These are phyloP conservation scores for Teleogryllus oceanicus DNA, from an alignment of 2,888 invertebrate species.

Conservation along the genomic window DNA sequence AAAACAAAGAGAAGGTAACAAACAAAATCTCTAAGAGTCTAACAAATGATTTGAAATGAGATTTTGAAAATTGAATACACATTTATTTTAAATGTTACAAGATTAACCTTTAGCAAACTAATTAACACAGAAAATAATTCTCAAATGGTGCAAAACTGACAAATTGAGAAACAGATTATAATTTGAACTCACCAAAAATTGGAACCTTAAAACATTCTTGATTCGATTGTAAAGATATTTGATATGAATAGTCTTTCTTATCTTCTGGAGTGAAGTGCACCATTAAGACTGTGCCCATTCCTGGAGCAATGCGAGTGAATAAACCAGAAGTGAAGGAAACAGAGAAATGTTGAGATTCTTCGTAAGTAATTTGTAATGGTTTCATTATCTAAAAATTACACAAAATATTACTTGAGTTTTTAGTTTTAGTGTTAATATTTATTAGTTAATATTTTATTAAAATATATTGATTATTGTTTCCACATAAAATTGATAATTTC, in stretches of 20 bases:
- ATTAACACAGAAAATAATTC: too few species aligned
- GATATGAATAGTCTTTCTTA: conserved; percentile 55
- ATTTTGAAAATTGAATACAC: conserved; percentile 34
- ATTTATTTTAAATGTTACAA: too few species aligned
- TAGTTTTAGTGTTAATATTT: neutral
- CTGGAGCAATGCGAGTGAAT: conserved; percentile 63
- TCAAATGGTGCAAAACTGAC: too few species aligned
- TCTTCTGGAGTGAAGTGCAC: conserved; percentile 61
- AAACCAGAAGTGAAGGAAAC: conserved; percentile 51
- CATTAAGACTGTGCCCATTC: conserved; percentile 60
- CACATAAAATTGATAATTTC: too few species aligned
- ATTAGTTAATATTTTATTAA: neutral
- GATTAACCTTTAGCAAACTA: too few species aligned
- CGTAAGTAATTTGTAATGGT: conserved; percentile 51
- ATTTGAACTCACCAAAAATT: conserved; percentile 57
- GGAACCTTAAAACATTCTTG: conserved; percentile 55
- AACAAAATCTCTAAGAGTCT: neutral
- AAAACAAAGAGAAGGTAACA: neutral
- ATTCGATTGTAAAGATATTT: conserved; percentile 55
- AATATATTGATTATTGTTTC: neutral
- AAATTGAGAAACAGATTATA: conserved; percentile 40
- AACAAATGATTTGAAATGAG: conserved; percentile 38
- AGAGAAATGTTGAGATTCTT: conserved; percentile 54
- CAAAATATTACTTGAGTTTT: too few species aligned
- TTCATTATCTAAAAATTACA: conserved; percentile 50